phyloP scores from a whole-genome alignment of 2,797 vertebrate genomes.

The Phataginus tetradactyla region DNA sequence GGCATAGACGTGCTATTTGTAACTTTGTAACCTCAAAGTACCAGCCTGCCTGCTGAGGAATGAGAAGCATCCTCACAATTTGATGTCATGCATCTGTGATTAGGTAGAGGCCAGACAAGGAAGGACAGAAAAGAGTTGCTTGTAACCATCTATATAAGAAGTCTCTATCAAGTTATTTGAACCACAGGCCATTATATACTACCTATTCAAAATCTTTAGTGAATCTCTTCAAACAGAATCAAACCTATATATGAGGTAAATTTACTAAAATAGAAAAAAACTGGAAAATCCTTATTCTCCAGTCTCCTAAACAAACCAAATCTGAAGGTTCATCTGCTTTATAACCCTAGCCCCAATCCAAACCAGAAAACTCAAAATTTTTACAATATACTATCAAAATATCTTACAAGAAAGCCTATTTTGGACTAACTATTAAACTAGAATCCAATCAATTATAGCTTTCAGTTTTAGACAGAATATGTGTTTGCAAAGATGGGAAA shows the following conservation, averaged over 20 bases:
- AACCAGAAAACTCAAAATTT: background rate
- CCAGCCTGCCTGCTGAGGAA: background rate
- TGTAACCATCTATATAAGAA: background rate
- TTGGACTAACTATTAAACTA: background rate
- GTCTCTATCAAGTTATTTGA: background rate
- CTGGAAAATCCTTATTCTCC: background rate
- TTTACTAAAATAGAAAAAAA: conserved; percentile 24
- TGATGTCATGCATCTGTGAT: background rate
- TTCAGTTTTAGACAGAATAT: background rate
- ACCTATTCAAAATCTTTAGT: background rate
- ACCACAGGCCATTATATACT: background rate
- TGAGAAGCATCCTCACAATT: background rate
- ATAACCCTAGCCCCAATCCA: background rate
- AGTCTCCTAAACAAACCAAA: background rate
- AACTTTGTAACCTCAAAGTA: background rate
- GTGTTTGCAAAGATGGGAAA: background rate
- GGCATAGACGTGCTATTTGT: background rate
- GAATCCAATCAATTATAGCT: background rate
- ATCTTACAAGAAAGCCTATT: background rate
- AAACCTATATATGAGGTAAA: background rate
- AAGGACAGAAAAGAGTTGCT: background rate
- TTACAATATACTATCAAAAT: background rate
- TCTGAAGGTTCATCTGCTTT: background rate
- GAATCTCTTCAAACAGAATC: background rate
- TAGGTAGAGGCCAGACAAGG: background rate